Conservation (phyloP, 92 coral and sea anemone genomes). For the Porites cylindrica region DNA sequence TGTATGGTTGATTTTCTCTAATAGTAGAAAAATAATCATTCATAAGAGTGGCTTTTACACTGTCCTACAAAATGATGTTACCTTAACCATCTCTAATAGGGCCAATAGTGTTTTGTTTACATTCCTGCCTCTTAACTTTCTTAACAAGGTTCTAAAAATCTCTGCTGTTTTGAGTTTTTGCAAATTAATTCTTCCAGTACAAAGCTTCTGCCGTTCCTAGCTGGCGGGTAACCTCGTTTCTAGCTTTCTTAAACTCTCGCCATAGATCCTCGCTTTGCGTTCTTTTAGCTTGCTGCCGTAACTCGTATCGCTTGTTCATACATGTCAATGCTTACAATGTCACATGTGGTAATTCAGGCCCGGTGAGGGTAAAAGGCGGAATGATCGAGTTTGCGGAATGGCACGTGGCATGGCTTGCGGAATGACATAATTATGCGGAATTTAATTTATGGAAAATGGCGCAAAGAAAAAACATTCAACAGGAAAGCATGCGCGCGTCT, state of each 20-base stretch:
- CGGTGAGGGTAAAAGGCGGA: too few relatives aligned
- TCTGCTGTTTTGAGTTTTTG: conserved; percentile 11
- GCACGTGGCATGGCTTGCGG: too few relatives aligned
- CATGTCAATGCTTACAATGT: too few relatives aligned
- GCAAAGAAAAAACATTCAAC: too few relatives aligned
- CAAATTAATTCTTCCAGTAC: conserved; percentile 8
- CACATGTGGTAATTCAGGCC: too few relatives aligned
- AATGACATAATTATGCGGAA: too few relatives aligned
- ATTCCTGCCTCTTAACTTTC: conserved; percentile 35
- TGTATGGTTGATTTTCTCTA: not conserved
- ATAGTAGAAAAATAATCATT: too few relatives aligned
- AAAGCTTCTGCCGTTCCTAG: conserved; percentile 25
- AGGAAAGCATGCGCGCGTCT: too few relatives aligned
- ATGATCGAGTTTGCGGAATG: too few relatives aligned
- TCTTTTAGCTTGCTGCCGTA: conserved; percentile 34
- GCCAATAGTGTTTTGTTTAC: conserved; percentile 42
- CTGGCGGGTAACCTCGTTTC: not conserved
- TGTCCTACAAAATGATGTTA: not conserved
- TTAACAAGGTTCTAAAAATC: conserved; percentile 50
- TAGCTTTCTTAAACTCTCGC: conserved; percentile 31
- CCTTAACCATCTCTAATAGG: conserved; percentile 48
- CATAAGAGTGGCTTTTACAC: too few relatives aligned
- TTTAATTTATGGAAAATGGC: too few relatives aligned
- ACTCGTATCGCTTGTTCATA: not conserved
- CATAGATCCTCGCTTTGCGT: conserved; percentile 19